phyloP scores from a whole-genome alignment of 2,113 vertebrate species.

The Barbus barbus region DNA sequence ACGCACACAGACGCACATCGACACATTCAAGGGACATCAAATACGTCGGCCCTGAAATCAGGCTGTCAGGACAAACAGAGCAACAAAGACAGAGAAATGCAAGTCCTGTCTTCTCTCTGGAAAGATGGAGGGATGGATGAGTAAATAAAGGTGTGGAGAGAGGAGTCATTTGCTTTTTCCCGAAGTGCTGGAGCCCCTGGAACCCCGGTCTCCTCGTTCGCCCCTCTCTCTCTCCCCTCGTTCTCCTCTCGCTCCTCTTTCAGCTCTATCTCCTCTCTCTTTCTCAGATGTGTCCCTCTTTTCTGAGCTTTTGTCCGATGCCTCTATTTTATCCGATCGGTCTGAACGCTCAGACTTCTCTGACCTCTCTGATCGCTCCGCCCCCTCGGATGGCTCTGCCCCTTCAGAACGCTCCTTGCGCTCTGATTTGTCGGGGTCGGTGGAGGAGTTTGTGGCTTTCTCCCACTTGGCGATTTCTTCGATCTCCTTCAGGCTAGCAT shows the following conservation, averaged over 20 bases:
- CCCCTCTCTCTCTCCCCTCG: conserved; percentile 68
- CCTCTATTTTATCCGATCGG: conserved; percentile 76
- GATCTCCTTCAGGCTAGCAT: conserved; percentile 68
- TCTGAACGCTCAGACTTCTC: conserved; percentile 63
- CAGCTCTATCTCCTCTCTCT: conserved; percentile 46
- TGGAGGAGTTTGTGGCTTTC: conserved; percentile 73
- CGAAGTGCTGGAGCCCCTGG: conserved; percentile 78
- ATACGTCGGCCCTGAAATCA: conserved; percentile 19
- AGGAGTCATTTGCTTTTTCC: conserved; percentile 77
- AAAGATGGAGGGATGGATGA: conserved; percentile 46
- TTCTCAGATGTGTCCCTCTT: conserved; percentile 77
- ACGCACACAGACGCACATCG: conserved; percentile 32
- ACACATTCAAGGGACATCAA: conserved; percentile 15
- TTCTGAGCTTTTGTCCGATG: conserved; percentile 76
- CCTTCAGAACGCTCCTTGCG: conserved; percentile 77
- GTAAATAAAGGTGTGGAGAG: conserved; percentile 48
- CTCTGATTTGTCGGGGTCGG: conserved; percentile 75
- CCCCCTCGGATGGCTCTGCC: conserved; percentile 71
- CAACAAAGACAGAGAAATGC: conserved; percentile 35
- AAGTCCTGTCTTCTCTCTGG: conserved; percentile 32
- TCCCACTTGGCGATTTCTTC: conserved; percentile 73
- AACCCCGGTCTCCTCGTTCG: conserved; percentile 72
- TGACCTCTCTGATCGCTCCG: conserved; percentile 67
- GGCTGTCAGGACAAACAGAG: conserved; percentile 31
- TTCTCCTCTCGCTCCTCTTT: conserved; percentile 65